Conservation (phyloP, 1,140 invertebrate species). For the Trichoplusia ni region DNA sequence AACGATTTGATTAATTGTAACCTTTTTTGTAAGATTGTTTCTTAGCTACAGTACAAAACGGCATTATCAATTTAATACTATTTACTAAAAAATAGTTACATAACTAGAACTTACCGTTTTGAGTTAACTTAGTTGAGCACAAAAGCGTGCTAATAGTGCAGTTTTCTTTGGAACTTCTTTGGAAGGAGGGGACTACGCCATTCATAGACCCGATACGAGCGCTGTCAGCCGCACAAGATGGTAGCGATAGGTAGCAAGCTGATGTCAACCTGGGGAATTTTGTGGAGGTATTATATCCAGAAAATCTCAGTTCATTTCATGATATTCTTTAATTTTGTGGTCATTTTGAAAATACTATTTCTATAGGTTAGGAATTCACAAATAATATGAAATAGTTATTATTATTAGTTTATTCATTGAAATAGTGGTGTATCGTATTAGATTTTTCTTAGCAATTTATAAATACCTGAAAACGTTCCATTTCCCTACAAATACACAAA, state of each 20-base stretch:
- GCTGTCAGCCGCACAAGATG: conserved; percentile 87
- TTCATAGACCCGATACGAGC: conserved; percentile 85
- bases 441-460: too few species aligned
- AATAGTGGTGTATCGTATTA: too few species aligned
- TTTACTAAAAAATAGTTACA: background rate
- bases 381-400: background rate
- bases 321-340: too few species aligned
- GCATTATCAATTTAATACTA: background rate
- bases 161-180: conserved; percentile 91
- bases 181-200: conserved; percentile 86
- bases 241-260: conserved; percentile 88
- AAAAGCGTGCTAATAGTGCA: conserved; percentile 92
- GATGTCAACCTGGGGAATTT: conserved; percentile 83
- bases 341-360: too few species aligned
- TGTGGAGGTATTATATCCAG: too few species aligned
- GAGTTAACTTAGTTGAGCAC: conserved; percentile 97
- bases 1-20: too few species aligned
- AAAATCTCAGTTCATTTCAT: too few species aligned
- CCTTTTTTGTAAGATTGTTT: background rate
- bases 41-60: background rate
- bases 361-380: too few species aligned
- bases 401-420: too few species aligned
- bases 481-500: too few species aligned
- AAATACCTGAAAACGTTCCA: too few species aligned
- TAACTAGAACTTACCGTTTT: conserved; percentile 86